Conservation (phyloP, 2,113 vertebrate genomes). For the Struthidea cinerea region DNA sequence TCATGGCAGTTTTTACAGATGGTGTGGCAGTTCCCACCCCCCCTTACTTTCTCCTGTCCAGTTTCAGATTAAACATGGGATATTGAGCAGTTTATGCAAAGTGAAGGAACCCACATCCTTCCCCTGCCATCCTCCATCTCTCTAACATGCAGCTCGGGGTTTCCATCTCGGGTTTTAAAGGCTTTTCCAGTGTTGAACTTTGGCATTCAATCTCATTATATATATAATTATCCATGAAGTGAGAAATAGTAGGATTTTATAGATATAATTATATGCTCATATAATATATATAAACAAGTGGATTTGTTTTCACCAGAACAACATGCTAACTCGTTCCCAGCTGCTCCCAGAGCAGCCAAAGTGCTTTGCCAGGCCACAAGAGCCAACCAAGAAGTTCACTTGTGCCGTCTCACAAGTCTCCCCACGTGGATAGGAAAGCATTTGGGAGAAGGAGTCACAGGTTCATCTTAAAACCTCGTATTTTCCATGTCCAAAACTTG, state of each 20-base stretch:
- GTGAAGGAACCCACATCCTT: background rate
- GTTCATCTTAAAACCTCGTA: background rate
- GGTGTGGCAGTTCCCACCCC: background rate
- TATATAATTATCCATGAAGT: background rate
- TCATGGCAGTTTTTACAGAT: slow-evolving; percentile 62
- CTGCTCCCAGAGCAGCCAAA: background rate
- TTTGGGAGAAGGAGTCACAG: background rate
- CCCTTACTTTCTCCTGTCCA: background rate
- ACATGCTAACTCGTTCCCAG: background rate
- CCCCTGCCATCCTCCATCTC: background rate
- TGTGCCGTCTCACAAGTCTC: background rate
- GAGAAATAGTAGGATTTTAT: background rate
- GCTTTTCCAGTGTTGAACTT: background rate
- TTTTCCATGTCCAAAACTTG: background rate
- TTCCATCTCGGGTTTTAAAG: background rate
- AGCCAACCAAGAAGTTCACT: background rate
- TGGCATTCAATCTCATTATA: background rate
- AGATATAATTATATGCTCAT: accelerated
- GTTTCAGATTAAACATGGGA: background rate
- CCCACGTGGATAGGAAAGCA: accelerated
- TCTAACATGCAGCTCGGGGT: background rate
- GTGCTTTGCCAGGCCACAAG: background rate
- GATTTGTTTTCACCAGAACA: background rate
- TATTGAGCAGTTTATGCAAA: background rate
- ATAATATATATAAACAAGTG: accelerated